Base-by-base conservation (phyloP, 2,797 vertebrate genomes). In the Lagodon rhomboides region DNA sequence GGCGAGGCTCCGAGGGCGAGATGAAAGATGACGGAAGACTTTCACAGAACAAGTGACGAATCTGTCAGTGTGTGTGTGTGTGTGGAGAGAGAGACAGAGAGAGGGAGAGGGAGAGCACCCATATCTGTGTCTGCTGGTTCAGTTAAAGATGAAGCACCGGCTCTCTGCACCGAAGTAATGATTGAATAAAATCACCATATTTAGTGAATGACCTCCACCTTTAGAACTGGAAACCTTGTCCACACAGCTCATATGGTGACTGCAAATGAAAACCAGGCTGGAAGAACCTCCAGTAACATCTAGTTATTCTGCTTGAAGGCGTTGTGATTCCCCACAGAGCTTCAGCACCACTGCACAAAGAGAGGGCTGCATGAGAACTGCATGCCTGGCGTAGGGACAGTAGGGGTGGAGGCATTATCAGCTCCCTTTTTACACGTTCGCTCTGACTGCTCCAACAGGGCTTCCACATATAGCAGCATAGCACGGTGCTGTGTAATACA, bases 1-100 rank as follows among this genome's bases (percentile, higher is more conserved):
- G 56, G 66, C 16, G 11, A 58, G 75, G 65, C 67, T 50, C 27
- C 1, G 15, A 60, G 73, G 50, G 51, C 13, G 59, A 86, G 23
- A 59, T 47, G 60, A 43, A 75, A 49, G 34, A 50, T 58, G 62
- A 83, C 66, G 51, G 73, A 72, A 44, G 65, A 23, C 74, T 67
- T 74, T 67, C 69, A 73, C 63, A 68, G 44, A 53, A 74, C 58
- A 78, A 75, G 66, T 41, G 67, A 34, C 1, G n/a, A 23, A 54
- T 64, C 55, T 74, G 71, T 73, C 34, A 59, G 38, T 82, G 73
- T 82, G 65, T 30, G n/a, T 4, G 53, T 25, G 23, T 25, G 22
- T 25, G 23, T 15, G 51, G 1, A n/a, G n/a, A n/a, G n/a, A n/a
- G n/a, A 18, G 41, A 13, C n/a, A 16, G 68, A 34, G 23, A 12